Evolutionary conservation across 2,797 vertebrate species (phyloP), one percentile per base, ranked within the genome.

Genomic region (Epinephelus awoara): DNA sequence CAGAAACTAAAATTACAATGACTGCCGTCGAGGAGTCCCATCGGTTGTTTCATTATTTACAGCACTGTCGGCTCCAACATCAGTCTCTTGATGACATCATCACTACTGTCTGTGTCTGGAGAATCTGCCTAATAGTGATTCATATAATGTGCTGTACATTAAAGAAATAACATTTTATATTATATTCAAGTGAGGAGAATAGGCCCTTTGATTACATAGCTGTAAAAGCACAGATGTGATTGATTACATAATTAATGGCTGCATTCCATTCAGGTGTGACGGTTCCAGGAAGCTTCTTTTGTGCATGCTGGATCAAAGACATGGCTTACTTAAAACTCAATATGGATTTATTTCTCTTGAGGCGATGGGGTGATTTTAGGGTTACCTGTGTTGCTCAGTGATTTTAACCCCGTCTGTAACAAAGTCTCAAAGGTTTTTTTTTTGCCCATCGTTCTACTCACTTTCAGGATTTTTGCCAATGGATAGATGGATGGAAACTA

Each of bases 1-100:
- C 25, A 17, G 12, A 38, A 59, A 71, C 54, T 63, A 61, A 47
- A 75, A 80, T 80, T 66, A 71, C 25, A 40, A 6, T 27, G 23
- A 38, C n/a, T n/a, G 34, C 47, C 23, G 54, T 23, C 1, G 0
- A 47, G 49, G 64, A 56, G 4, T 50, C 55, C 50, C 59, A 14
- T 79, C n/a, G 57, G 46, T 42, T 29, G 10, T 2, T 73, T 6
- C 67, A 67, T 68, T 80, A 46, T 64, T 50, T n/a, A 61, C 40
- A 42, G 40, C 11, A 10, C 27, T 19, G 17, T 65, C 27, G 17
- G 52, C 42, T 72, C 38, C 46, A 57, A n/a, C 38, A 71, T 64
- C 61, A 58, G 23, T 65, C 56, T 81, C 2, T 6, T 55, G 15
- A 61, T 42, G 44, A 57, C 44, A 71, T n/a, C 52, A 38, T 34